Evolutionary conservation across 2,888 invertebrate species (phyloP).

Genomic region (Lysandra bellargus): DNA sequence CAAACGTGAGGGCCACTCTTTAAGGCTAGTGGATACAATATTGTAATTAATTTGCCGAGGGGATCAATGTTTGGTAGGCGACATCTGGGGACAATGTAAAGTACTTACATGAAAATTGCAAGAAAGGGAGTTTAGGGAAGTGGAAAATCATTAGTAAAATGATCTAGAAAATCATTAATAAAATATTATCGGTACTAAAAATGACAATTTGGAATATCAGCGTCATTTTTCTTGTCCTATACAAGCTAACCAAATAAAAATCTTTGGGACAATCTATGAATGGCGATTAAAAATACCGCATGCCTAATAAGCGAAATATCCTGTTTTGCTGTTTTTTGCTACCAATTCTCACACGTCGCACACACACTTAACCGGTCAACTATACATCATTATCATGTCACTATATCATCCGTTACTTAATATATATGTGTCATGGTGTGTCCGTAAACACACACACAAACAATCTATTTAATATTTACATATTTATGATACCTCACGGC

Average conservation of each 20-base stretch:
- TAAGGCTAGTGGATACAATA: not conserved
- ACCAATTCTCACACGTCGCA: conserved; percentile 49
- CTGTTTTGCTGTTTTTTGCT: conserved; percentile 22
- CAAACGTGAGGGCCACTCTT: not conserved
- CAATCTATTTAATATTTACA: conserved; percentile 70
- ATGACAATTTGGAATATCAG: too few species aligned
- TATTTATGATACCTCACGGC: conserved; percentile 60
- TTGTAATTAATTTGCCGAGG: conserved; percentile 1
- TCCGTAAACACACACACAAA: conserved; percentile 76
- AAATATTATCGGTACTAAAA: too few species aligned
- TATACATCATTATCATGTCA: conserved; percentile 70
- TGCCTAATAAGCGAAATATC: not conserved
- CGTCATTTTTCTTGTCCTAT: too few species aligned
- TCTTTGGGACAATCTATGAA: not conserved
- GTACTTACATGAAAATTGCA: too few species aligned
- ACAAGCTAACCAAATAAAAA: too few species aligned
- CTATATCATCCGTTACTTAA: conserved; percentile 62
- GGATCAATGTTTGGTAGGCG: not conserved
- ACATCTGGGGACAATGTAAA: not conserved
- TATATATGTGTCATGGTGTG: conserved; percentile 76
- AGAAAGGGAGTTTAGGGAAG: too few species aligned
- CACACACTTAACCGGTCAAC: conserved; percentile 60
- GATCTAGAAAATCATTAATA: too few species aligned
- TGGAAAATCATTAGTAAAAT: too few species aligned
- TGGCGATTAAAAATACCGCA: not conserved